Evolutionary conservation across 1,140 invertebrate genomes (phyloP).

Genomic region (Trachelipus rathkii): DNA sequence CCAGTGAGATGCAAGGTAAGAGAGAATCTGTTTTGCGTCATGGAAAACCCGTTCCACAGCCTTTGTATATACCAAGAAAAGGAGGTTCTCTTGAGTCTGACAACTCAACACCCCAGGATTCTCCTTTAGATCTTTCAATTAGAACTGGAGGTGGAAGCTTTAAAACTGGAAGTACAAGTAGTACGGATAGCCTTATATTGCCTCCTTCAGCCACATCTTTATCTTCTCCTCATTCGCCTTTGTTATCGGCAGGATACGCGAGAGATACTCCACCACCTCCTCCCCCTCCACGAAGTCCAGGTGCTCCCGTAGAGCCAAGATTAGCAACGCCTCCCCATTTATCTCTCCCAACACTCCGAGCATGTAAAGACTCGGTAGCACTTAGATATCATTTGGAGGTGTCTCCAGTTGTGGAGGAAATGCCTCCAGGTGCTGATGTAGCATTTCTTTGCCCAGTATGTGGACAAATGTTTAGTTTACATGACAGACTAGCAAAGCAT

Average conservation of each 20-base stretch:
- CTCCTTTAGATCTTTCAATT: conserved; percentile 76
- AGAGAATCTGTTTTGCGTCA: conserved; percentile 44
- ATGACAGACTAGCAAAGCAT: conserved; percentile 92
- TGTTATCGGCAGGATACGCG: conserved; percentile 33
- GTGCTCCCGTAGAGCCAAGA: conserved; percentile 32
- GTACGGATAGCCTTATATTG: conserved; percentile 47
- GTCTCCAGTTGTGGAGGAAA: conserved; percentile 74
- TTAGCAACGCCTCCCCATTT: conserved; percentile 50
- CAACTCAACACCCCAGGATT: conserved; percentile 65
- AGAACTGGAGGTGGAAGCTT: conserved; percentile 44
- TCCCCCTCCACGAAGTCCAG: conserved; percentile 37
- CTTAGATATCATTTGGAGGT: conserved; percentile 71
- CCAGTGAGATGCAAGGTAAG: conserved; percentile 47
- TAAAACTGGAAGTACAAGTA: conserved; percentile 46
- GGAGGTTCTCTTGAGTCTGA: conserved; percentile 53
- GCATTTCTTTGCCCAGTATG: conserved; percentile 87
- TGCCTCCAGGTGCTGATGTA: conserved; percentile 71
- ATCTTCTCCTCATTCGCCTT: conserved; percentile 44
- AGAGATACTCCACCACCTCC: conserved; percentile 34
- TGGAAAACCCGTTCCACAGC: conserved; percentile 49
- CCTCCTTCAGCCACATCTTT: conserved; percentile 46
- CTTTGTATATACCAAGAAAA: conserved; percentile 52
- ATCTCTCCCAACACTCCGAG: conserved; percentile 70
- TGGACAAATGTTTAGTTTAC: conserved; percentile 90
- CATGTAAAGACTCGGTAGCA: conserved; percentile 70